phyloP scores from a whole-genome alignment of 2,797 vertebrate genomes.

The Cuculus canorus region DNA sequence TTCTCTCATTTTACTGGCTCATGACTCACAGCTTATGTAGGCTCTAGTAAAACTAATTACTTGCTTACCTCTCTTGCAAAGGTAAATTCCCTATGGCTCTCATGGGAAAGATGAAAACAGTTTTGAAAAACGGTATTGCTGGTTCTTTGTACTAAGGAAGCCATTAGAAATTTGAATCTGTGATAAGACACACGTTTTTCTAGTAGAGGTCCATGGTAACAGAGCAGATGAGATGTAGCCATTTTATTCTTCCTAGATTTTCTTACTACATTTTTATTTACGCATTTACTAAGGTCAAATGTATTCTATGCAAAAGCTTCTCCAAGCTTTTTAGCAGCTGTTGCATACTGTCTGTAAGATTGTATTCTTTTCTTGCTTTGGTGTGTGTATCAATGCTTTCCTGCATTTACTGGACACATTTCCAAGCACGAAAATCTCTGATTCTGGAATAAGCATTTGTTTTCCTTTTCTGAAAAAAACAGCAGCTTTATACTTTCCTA shows the following conservation, averaged over 20 bases:
- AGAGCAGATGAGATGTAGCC: neutral
- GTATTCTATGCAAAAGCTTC: neutral
- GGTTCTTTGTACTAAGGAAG: neutral
- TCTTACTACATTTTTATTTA: neutral
- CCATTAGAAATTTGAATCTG: neutral
- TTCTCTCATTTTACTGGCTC: neutral
- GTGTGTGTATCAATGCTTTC: neutral
- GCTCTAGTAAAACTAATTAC: neutral
- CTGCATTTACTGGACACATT: neutral
- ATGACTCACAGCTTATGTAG: neutral
- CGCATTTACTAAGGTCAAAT: neutral
- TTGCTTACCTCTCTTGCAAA: neutral
- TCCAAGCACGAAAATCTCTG: neutral
- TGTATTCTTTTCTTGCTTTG: neutral
- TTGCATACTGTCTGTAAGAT: neutral
- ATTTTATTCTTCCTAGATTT: neutral
- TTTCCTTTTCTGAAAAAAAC: constrained; percentile 19
- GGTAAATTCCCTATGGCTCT: neutral
- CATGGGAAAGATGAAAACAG: neutral
- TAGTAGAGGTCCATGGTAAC: neutral
- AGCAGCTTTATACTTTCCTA: neutral
- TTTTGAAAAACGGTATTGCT: neutral
- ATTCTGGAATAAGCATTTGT: neutral
- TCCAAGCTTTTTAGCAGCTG: neutral
- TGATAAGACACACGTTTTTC: neutral